Percentiles rank a stretch among this genome's conserved stretches.
phyloP scores from a whole-genome alignment of 2,113 vertebrate genomes.

The Pogona vitticeps region DNA sequence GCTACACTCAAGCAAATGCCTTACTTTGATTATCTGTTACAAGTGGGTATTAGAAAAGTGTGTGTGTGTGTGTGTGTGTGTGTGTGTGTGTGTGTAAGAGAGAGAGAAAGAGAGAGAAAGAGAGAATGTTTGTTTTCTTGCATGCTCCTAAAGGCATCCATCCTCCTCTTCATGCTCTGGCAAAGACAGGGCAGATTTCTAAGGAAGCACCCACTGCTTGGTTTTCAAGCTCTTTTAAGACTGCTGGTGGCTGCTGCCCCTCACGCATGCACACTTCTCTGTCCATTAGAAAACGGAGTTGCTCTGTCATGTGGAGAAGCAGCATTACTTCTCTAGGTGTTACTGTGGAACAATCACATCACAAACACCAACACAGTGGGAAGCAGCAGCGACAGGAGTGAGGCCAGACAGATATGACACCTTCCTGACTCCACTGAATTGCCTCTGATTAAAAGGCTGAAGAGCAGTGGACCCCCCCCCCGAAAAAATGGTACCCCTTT shows the following conservation, averaged over 20 bases:
- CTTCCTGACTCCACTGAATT: not conserved
- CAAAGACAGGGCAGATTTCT: no score
- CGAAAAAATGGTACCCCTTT: not conserved
- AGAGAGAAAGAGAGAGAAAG: no score
- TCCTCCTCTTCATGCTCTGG: no score
- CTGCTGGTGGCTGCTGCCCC: no score
- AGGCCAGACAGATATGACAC: not conserved
- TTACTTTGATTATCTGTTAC: no score
- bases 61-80: no score
- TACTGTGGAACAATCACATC: not conserved
- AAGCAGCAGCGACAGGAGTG: no score
- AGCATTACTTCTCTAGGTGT: not conserved
- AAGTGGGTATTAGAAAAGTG: no score
- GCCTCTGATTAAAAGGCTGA: not conserved
- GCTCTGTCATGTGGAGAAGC: not conserved
- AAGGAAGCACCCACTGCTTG: conserved; percentile 19
- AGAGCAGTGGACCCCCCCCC: no score
- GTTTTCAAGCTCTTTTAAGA: not conserved
- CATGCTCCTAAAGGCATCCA: not conserved
- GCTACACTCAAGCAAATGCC: no score
- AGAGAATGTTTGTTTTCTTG: not conserved
- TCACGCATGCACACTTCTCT: no score
- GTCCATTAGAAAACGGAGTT: not conserved
- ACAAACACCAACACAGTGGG: not conserved
- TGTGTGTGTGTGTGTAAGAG: no score